Evolutionary conservation across 2,888 invertebrate species (phyloP), one percentile per base, ranked within the genome.

Genomic region (Seladonia tumulorum): DNA sequence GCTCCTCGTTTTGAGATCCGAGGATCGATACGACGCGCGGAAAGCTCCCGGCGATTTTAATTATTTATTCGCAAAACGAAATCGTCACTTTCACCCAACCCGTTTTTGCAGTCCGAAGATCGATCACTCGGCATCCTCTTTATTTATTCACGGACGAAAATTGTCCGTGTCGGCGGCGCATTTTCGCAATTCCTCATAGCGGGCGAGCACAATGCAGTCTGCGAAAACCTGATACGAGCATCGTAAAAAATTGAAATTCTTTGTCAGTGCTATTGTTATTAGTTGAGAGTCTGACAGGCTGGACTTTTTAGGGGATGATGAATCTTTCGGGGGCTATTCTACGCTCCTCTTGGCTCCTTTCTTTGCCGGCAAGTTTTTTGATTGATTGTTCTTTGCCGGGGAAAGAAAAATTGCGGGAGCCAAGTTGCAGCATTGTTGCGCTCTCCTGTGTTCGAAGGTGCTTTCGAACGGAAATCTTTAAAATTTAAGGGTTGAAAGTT

Each of bases 1-100:
- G 25, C 71, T 77, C 16, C 35, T 35, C 29, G 76, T 76, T 71
- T 72, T 72, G 71, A 70, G 81, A 72, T 84, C 74, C 57, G 14
- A n/a, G 29, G 63, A 76, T 76, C 76, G 76, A 76, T 76, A 35
- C 47, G 29, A 47, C 29, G 4, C 7, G 1, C 63, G 0, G 63
- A 63, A 16, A 63, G 16, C 63, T 7, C 29, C 29, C 7, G 5
- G 16, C 14, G 14, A 10, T 8, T 53, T 53, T 10, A n/a, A 53
- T n/a, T 53, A 22, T 10, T n/a, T 10, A 53, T 53, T n/a, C n/a
- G 0, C 10, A 10, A 10, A 10, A 22, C 53, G 22, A 53, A 10
- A 53, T 53, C 53, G 22, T 53, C 53, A 10, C 53, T 8, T 8
- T 4, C 42, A 8, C 42, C 42, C 2, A 10, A 22, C 22, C 22